Percentiles rank a stretch among this genome's conserved stretches.
Evolutionary conservation across 1,140 invertebrate species (phyloP).

Genomic region (Drosophila fuyamai): DNA sequence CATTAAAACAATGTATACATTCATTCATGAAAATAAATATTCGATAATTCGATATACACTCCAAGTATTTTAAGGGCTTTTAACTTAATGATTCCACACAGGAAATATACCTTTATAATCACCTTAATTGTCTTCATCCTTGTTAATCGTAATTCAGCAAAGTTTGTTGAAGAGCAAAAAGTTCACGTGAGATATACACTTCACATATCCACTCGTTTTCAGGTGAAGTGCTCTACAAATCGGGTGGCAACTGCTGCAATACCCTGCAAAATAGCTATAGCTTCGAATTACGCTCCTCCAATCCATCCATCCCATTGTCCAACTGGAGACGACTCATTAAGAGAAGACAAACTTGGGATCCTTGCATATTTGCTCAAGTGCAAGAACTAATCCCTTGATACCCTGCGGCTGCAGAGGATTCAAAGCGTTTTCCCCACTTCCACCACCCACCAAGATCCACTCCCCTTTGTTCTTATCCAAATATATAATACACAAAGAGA

Average conservation of each 20-base stretch:
- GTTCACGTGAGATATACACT: no score
- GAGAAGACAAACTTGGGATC: conserved; percentile 53
- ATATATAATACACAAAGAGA: conserved; percentile 22
- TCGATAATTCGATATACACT: no score
- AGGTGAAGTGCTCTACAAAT: background rate
- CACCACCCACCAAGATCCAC: conserved; percentile 5
- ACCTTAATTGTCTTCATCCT: no score
- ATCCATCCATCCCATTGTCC: conserved; percentile 24
- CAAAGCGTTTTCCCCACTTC: conserved; percentile 31
- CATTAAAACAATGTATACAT: no score
- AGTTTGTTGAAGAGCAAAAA: background rate
- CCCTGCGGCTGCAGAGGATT: conserved; percentile 46
- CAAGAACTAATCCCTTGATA: conserved; percentile 44
- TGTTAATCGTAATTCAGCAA: no score
- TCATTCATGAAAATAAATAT: no score
- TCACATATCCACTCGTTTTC: background rate
- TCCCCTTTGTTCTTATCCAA: conserved; percentile 11
- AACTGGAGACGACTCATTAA: conserved; percentile 38
- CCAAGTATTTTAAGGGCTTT: no score
- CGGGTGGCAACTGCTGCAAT: background rate
- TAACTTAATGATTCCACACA: no score
- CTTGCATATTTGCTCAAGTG: conserved; percentile 56
- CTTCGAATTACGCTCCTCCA: conserved; percentile 6
- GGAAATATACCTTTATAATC: no score
- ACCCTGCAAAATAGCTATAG: conserved; percentile 5